A percentile compares a stretch with the other conserved stretches of the same genome.
Conservation (phyloP, 2,888 invertebrate genomes). For the Tortrix viridana region DNA sequence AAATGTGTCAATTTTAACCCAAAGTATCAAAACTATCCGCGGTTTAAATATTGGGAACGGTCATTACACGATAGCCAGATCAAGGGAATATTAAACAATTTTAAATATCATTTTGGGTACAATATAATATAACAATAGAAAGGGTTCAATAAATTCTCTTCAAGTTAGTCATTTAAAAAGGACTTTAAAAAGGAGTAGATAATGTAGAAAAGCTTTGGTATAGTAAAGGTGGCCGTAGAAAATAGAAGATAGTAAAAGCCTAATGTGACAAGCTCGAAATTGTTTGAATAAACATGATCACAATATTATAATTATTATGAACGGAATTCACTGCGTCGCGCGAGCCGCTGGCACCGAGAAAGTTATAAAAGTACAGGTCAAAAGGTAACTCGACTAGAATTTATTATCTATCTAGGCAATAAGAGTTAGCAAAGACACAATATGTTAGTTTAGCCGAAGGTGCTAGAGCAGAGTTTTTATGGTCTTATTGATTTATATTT, state of each 20-base stretch:
- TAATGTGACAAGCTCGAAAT: slow-evolving; percentile 79
- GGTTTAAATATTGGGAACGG: too few species aligned
- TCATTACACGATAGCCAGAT: neutral
- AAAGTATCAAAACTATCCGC: too few species aligned
- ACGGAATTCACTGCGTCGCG: slow-evolving; percentile 28
- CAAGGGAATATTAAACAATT: slow-evolving; percentile 19
- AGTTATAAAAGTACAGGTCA: slow-evolving; percentile 40
- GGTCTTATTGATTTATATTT: slow-evolving; percentile 66
- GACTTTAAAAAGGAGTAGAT: slow-evolving; percentile 33
- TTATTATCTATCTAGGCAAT: slow-evolving; percentile 65
- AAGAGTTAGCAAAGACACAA: slow-evolving; percentile 62
- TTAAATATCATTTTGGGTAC: slow-evolving; percentile 11
- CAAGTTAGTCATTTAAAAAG: slow-evolving; percentile 26
- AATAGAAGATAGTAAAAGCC: slow-evolving; percentile 70
- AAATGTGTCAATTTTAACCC: too few species aligned
- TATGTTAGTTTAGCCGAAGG: slow-evolving; percentile 64
- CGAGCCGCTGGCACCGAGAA: slow-evolving; percentile 29
- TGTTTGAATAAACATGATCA: slow-evolving; percentile 58
- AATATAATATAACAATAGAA: slow-evolving; percentile 20
- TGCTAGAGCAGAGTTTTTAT: slow-evolving; percentile 71
- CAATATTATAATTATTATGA: slow-evolving; percentile 46
- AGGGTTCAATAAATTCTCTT: slow-evolving; percentile 11
- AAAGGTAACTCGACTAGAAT: slow-evolving; percentile 50
- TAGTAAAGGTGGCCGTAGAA: slow-evolving; percentile 71
- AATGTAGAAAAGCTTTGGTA: slow-evolving; percentile 65